phyloP scores from a whole-genome alignment of 64 coral and sea anemone species.

The Hydrozoanthus tunicans region DNA sequence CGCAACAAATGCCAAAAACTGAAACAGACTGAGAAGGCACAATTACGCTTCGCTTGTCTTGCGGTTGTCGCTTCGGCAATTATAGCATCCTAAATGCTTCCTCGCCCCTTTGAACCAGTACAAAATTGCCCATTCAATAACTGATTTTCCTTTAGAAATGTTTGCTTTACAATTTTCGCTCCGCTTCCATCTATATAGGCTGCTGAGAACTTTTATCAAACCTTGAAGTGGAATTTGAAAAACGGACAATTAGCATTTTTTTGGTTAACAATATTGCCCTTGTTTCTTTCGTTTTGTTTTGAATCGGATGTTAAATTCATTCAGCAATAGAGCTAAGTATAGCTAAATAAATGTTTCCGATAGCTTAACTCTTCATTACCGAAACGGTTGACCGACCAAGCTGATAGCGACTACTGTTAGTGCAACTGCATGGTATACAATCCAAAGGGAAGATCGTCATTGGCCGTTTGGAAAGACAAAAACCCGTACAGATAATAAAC shows the following conservation, averaged over 20 bases:
- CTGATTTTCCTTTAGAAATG: not conserved
- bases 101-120: not conserved
- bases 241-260: constrained; percentile 2
- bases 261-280: not conserved
- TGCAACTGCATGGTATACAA: too few relatives aligned
- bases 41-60: too few relatives aligned
- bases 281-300: not conserved
- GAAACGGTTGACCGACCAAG: too few relatives aligned
- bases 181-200: constrained; percentile 5
- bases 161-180: not conserved
- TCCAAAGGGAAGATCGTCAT: too few relatives aligned
- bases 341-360: constrained; percentile 10
- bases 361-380: not conserved
- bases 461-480: too few relatives aligned
- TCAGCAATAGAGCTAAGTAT: constrained; percentile 6
- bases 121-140: not conserved
- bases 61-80: not conserved
- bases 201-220: not conserved
- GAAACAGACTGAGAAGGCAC: too few relatives aligned
- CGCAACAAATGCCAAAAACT: too few relatives aligned
- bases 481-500: too few relatives aligned
- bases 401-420: too few relatives aligned
- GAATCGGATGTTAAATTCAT: constrained; percentile 13
- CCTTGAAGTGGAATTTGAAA: not conserved
- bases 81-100: not conserved